These are phyloP conservation scores for Drosophila auraria DNA, from an alignment of 1,140 invertebrate species.

Conservation along the genomic window DNA sequence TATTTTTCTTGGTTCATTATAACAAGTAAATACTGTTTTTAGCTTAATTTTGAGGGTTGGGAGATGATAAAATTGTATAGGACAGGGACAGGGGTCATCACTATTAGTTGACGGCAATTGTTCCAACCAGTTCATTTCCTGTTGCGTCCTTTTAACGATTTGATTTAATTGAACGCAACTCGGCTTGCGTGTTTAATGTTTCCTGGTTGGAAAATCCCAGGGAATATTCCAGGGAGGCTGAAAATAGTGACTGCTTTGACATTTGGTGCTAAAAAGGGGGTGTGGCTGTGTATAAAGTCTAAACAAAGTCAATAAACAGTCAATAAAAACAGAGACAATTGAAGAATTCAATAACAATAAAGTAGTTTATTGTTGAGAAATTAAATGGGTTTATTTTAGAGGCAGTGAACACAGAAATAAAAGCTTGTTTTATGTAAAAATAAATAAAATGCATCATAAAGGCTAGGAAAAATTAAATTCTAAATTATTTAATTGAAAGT, in stretches of 20 bases:
- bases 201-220: background rate
- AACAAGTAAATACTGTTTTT: background rate
- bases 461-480: background rate
- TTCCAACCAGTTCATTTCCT: constrained; percentile 35
- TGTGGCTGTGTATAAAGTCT: constrained; percentile 2
- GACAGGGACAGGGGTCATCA: constrained; percentile 7
- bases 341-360: background rate
- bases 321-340: constrained; percentile 10
- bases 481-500: background rate
- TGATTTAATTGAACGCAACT: constrained; percentile 41
- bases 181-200: constrained; percentile 21
- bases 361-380: background rate
- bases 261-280: constrained; percentile 13
- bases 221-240: background rate
- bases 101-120: constrained; percentile 32
- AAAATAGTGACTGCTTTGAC: constrained; percentile 16
- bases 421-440: background rate
- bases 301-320: background rate
- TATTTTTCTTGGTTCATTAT: background rate
- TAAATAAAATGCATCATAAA: background rate
- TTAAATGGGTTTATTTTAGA: background rate
- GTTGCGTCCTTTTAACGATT: constrained; percentile 37
- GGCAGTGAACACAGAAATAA: background rate
- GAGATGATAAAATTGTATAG: background rate
- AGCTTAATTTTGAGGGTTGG: background rate